Percentiles rank a stretch among this genome's conserved stretches.
Conservation (phyloP, 1,140 invertebrate genomes). For the Brachystomella parvula region DNA sequence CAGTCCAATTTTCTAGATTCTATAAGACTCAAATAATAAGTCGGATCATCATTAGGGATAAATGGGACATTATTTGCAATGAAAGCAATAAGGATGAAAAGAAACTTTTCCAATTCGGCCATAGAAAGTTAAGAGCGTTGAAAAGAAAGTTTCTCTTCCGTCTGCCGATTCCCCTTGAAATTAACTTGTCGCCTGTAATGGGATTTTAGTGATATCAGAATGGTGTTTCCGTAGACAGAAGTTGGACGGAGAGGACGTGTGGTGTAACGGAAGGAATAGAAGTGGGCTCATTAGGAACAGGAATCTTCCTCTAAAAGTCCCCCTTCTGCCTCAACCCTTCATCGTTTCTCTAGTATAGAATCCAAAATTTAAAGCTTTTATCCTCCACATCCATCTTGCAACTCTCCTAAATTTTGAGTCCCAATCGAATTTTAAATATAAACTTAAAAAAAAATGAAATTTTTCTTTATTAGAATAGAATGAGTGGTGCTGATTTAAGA, state of each 20-base stretch:
- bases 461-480: too few species aligned
- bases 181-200: slow-evolving; percentile 7
- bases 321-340: neutral
- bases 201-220: slow-evolving; percentile 10
- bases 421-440: neutral
- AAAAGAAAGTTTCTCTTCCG: neutral
- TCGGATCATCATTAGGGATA: neutral
- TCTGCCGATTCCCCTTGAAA: neutral
- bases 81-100: neutral
- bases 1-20: too few species aligned
- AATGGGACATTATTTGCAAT: neutral
- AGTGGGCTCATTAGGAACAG: slow-evolving; percentile 12
- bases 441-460: too few species aligned
- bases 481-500: too few species aligned
- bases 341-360: too few species aligned
- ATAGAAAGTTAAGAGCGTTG: neutral
- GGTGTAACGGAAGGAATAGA: slow-evolving; percentile 11
- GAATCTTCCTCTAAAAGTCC: neutral
- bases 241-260: slow-evolving; percentile 9
- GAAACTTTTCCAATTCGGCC: neutral
- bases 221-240: neutral
- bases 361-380: neutral
- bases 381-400: neutral
- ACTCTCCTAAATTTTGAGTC: neutral
- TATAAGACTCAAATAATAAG: too few species aligned